Base-by-base conservation (phyloP, 2,888 invertebrate species). In the Dynastes hyllus region DNA sequence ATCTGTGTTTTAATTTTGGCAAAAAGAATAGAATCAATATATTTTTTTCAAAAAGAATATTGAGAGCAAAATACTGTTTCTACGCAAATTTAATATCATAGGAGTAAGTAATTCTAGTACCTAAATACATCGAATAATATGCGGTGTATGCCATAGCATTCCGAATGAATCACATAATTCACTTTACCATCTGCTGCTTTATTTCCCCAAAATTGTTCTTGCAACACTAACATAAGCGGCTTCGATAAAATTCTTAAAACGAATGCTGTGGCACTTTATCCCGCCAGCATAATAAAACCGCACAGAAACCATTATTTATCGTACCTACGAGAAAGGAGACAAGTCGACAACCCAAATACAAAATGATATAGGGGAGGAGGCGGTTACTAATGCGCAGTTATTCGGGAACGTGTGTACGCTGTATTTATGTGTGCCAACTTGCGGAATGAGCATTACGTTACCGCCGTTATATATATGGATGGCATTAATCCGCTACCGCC, bases 371-470 rank as follows among this genome's bases (percentile, higher is more conserved):
- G 55, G 55, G 55, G 22, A 13, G 63, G 32, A 13, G 63, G 63
- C 27, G 32, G 63, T 32, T 32, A 32, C 63, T 32, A 63, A 63
- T 32, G 32, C 32, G 29, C 32, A 29, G 29, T 69, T 69, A 69
- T 27, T 22, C 51, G 9, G 22, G 29, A 29, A 50, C 51, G 51
- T 69, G 51, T 51, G 51, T 58, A 58, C 22, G 16, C 22, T 9
- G 51, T 63, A 29, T 63, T 32, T 9, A 45, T 67, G 45, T 67
- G 8, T 67, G 51, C 50, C 51, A 27, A 51, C 29, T 22, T 27
- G 51, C 51, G 69, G 69, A 69, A 51, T 69, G 51, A 63, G 27
- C 13, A 51, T 69, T 69, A 69, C 51, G 13, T 51, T 51, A 51
- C 51, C 69, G 69, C 22, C 29, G 22, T 69, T 69, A 69, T 51